Percentiles rank a stretch among this genome's conserved stretches.
These are phyloP conservation scores for Megatriorchis doriae DNA, from an alignment of 2,113 vertebrate genomes.

Conservation along the genomic window DNA sequence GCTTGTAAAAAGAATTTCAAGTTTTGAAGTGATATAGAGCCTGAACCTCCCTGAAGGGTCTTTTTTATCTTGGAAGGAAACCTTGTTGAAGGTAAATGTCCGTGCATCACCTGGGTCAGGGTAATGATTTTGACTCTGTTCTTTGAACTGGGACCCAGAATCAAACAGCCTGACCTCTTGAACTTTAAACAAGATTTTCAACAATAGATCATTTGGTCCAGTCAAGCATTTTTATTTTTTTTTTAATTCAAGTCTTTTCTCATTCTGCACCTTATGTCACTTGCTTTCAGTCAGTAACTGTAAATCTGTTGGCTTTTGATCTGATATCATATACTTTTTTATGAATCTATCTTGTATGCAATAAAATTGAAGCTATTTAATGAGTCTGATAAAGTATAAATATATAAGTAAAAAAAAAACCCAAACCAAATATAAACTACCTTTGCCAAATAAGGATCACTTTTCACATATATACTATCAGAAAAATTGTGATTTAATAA, in stretches of 20 bases:
- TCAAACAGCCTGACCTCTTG: not conserved
- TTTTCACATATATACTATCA: not conserved
- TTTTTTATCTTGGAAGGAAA: not conserved
- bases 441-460: not conserved
- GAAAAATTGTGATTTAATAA: not conserved
- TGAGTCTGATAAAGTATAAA: not conserved
- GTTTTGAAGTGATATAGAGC: not conserved
- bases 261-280: not conserved
- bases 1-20: not conserved
- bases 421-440: not conserved
- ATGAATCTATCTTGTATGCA: not conserved
- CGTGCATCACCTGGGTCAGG: not conserved
- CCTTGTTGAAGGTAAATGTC: not conserved
- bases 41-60: not conserved
- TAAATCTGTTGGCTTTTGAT: not conserved
- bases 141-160: not conserved
- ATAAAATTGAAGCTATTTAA: not conserved
- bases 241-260: not conserved
- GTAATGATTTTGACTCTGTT: not conserved
- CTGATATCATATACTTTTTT: not conserved
- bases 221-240: not conserved
- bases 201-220: not conserved
- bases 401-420: not conserved
- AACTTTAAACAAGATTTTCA: not conserved
- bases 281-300: not conserved